Base-by-base conservation (phyloP, 2,797 vertebrate genomes). In the Acanthurus leucopareius region DNA sequence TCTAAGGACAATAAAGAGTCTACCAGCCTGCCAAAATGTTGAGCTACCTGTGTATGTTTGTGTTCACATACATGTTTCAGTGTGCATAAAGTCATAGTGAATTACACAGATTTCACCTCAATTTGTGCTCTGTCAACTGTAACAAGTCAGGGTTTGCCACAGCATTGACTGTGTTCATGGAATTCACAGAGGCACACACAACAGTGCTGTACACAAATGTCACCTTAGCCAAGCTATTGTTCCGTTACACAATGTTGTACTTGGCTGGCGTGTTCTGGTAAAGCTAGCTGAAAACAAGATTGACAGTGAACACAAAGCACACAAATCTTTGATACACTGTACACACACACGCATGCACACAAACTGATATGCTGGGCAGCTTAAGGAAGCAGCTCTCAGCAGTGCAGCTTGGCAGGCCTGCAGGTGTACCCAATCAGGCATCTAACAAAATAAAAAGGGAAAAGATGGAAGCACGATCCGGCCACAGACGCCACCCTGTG, bases 401-500 rank as follows among this genome's bases (percentile, higher is more conserved):
- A 69, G 80, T 61, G 69, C 54, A 60, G 63, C 69, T 59, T 77
- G 54, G 73, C 77, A 80, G 69, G 61, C 60, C 66, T 88, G 85
- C 82, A 87, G 80, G 77, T 83, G 69, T 74, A 66, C 44, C 74
- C 78, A 82, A 69, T 87, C 80, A 84, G 79, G 74, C 83, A 62
- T 85, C 76, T 16, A 70, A 79, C 79, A 70, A 88, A 89, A 90
- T 90, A 86, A 77, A 85, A 66, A 81, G 69, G 64, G 69, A 84
- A 82, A 79, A 75, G 73, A 38, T 71, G 75, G 49, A 82, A 79
- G 80, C 89, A 88, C 79, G 77, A 77, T 74, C 70, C 0, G 60
- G 44, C 74, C 56, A 56, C 80, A 69, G 82, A 73, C 57, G 60
- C 73, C 73, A 11, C 71, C 60, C 66, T 47, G 73, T 85, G 85